Conservation (phyloP, 2,888 invertebrate species). For the Phortica okadai region DNA sequence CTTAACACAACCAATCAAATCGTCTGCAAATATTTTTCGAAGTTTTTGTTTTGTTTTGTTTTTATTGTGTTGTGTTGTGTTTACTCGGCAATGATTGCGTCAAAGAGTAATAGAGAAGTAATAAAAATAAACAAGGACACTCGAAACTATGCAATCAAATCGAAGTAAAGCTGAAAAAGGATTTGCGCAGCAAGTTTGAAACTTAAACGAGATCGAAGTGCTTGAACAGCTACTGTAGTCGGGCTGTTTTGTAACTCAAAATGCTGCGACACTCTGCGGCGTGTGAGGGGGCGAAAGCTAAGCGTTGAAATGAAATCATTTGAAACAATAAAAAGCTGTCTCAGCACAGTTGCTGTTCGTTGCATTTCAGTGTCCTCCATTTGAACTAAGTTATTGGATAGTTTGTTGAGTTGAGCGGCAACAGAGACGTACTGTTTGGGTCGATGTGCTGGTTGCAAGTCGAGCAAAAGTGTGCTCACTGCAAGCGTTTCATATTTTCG, state of each 20-base stretch:
- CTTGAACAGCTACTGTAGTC: background rate
- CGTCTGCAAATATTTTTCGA: background rate
- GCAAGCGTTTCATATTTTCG: background rate
- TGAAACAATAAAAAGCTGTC: background rate
- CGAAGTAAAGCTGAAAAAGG: background rate
- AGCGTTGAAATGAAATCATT: background rate
- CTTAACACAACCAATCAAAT: background rate
- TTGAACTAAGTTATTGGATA: background rate
- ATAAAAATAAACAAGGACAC: conserved; percentile 26
- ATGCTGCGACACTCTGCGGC: too few relatives aligned
- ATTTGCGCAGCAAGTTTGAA: background rate
- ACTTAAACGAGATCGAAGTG: background rate
- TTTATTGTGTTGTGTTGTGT: background rate
- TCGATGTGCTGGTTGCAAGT: background rate
- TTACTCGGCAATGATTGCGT: background rate
- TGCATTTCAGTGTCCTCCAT: background rate
- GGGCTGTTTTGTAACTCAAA: too few relatives aligned
- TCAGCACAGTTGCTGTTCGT: background rate
- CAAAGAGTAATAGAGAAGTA: background rate
- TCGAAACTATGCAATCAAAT: conserved; percentile 10
- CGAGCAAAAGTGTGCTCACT: background rate
- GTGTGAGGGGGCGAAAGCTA: too few relatives aligned
- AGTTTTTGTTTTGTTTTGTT: background rate
- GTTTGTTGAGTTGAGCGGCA: background rate
- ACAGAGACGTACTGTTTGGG: background rate